Evolutionary conservation across 2,888 invertebrate species (phyloP).

Genomic region (Drosophila pegasa): DNA sequence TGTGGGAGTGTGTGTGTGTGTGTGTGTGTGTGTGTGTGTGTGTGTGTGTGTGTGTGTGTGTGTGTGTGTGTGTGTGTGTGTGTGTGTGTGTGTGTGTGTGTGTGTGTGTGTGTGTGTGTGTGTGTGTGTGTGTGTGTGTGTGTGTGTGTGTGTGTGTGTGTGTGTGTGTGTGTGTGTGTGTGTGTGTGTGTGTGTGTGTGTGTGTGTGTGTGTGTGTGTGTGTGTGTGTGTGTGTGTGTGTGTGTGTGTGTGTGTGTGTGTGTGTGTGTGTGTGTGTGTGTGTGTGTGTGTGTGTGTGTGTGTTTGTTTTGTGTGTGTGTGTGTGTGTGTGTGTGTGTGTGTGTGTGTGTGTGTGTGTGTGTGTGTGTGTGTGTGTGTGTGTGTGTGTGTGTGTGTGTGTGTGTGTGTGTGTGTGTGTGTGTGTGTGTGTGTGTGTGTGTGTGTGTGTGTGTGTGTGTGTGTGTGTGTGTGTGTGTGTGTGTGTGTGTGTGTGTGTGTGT

Average conservation of each 20-base stretch:
- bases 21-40: not conserved
- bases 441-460: not conserved
- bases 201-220: not conserved
- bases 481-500: constrained; percentile 9
- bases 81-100: constrained; percentile 9
- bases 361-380: not conserved
- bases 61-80: constrained; percentile 2
- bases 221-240: constrained; percentile 1
- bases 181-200: constrained; percentile 1
- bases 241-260: constrained; percentile 9
- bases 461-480: constrained; percentile 1
- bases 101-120: constrained; percentile 1
- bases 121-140: not conserved
- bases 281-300: not conserved
- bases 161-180: constrained; percentile 9
- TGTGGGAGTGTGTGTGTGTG: constrained; percentile 10
- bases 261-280: constrained; percentile 1
- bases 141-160: constrained; percentile 1
- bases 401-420: constrained; percentile 9
- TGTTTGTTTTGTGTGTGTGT: constrained; percentile 8
- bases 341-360: constrained; percentile 1
- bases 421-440: constrained; percentile 1
- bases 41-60: not conserved
- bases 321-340: constrained; percentile 9
- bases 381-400: constrained; percentile 1